Evolutionary conservation across 1,140 invertebrate genomes (phyloP).

Genomic region (Micrasema minimum): DNA sequence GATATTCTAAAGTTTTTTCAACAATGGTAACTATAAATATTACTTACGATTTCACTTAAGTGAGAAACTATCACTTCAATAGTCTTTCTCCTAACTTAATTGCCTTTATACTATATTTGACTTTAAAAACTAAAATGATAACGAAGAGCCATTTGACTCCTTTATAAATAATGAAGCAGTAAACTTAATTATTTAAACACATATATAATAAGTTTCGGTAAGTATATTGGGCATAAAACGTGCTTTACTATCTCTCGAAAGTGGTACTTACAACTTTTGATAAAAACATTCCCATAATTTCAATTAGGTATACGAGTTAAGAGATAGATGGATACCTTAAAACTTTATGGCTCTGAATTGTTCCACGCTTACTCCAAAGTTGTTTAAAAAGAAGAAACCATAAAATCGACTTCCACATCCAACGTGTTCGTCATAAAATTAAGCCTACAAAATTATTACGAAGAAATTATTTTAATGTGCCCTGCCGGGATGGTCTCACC

Average conservation of each 20-base stretch:
- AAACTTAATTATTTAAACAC: conserved; percentile 4
- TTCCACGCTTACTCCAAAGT: not conserved
- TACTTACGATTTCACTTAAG: too few relatives aligned
- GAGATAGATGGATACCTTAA: not conserved
- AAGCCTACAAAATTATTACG: conserved; percentile 32
- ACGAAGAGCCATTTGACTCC: too few relatives aligned
- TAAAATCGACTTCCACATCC: conserved; percentile 27
- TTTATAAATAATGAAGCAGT: not conserved
- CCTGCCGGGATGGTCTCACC: conserved; percentile 1
- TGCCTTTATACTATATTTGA: too few relatives aligned
- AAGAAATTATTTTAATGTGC: conserved; percentile 37
- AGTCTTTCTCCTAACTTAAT: too few relatives aligned
- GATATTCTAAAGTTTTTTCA: too few relatives aligned
- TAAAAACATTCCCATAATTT: conserved; percentile 26
- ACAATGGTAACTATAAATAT: too few relatives aligned
- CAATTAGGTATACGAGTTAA: conserved; percentile 15
- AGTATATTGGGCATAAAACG: not conserved
- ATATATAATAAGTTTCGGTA: conserved; percentile 12
- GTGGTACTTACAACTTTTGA: not conserved
- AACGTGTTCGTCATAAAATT: conserved; percentile 34
- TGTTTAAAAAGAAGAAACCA: conserved; percentile 6
- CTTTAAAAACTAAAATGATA: too few relatives aligned
- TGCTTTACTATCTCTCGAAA: conserved; percentile 5
- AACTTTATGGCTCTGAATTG: conserved; percentile 11
- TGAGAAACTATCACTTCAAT: too few relatives aligned